Percentiles rank a stretch among this genome's conserved stretches.
Evolutionary conservation across 2,888 invertebrate species (phyloP).

Genomic region (Nymphalis polychloros): DNA sequence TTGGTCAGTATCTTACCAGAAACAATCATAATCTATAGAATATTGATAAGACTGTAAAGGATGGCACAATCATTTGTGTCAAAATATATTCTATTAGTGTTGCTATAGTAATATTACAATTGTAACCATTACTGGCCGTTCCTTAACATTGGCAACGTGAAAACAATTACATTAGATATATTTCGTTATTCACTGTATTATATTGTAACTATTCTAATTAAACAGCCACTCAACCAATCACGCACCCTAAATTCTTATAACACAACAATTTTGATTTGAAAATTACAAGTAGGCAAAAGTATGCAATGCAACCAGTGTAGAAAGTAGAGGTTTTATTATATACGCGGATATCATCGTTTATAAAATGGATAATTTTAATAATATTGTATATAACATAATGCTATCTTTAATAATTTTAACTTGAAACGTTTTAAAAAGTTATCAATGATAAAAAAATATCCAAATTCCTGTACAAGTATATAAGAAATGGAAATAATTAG

Average conservation of each 20-base stretch:
- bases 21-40: conserved; percentile 38
- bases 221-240: conserved; percentile 46
- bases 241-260: conserved; percentile 39
- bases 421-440: neutral
- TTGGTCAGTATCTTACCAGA: conserved; percentile 44
- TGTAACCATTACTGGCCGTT: conserved; percentile 64
- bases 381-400: conserved; percentile 10
- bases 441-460: neutral
- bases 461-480: neutral
- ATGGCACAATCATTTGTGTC: conserved; percentile 72
- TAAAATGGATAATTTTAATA: conserved; percentile 2
- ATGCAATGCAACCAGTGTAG: conserved; percentile 24
- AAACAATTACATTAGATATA: conserved; percentile 42
- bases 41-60: conserved; percentile 41
- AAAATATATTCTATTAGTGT: conserved; percentile 46
- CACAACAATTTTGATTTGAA: conserved; percentile 35
- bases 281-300: conserved; percentile 30
- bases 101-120: conserved; percentile 46
- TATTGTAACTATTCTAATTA: conserved; percentile 50
- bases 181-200: conserved; percentile 22
- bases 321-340: conserved; percentile 13
- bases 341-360: conserved; percentile 9
- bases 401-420: neutral
- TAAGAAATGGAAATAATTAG: conserved; percentile 11
- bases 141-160: conserved; percentile 59